phyloP scores from a whole-genome alignment of 2,797 vertebrate genomes.

The Avahi laniger region DNA sequence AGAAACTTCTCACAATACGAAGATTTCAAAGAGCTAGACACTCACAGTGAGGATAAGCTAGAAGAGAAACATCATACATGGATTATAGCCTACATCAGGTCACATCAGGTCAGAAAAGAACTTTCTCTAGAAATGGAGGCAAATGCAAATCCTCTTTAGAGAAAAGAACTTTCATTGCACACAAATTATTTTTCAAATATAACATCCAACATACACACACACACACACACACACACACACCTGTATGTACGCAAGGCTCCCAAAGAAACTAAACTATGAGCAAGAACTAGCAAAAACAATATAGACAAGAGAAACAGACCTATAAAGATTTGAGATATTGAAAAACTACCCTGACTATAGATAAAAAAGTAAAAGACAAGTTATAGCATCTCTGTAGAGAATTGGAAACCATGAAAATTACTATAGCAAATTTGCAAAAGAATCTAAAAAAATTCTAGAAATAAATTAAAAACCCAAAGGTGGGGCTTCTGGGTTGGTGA shows the following conservation, averaged over 20 bases:
- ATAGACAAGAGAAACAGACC: neutral
- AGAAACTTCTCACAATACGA: neutral
- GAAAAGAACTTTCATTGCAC: neutral
- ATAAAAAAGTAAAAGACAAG: neutral
- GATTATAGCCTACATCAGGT: neutral
- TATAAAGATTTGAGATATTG: neutral
- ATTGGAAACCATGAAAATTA: neutral
- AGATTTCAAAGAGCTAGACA: neutral
- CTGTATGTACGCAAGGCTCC: neutral
- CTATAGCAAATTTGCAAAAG: neutral
- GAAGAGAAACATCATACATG: neutral
- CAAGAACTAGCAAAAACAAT: neutral
- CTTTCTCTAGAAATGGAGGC: neutral
- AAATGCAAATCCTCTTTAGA: neutral
- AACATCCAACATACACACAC: neutral
- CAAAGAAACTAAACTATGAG: neutral
- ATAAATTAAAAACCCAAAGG: neutral
- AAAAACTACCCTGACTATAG: neutral
- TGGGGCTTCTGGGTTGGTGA: neutral
- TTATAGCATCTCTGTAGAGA: neutral
- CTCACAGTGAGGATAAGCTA: neutral
- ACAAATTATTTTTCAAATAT: neutral
- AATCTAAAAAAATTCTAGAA: neutral
- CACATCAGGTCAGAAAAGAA: slow-evolving; percentile 20
- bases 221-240: neutral